Base-by-base conservation (phyloP, 2,888 invertebrate species). In the Lithophane socia region DNA sequence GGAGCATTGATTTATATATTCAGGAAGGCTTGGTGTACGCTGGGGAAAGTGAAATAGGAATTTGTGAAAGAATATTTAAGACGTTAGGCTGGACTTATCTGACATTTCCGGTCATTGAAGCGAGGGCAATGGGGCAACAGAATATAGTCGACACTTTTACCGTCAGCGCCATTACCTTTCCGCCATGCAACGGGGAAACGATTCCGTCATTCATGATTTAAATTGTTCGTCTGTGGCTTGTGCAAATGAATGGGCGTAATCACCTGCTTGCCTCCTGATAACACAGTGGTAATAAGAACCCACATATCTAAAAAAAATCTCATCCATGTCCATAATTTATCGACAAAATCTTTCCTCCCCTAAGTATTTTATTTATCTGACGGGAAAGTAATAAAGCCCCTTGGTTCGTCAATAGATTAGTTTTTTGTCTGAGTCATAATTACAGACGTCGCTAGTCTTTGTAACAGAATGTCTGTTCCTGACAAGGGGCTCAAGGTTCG, bases 61-160 rank as follows among this genome's bases (percentile, higher is more conserved):
- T 52, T 91, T 88, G 90, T 88, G 86, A 84, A 86, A 85, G 87
- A 91, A 92, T 92, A 92, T 93, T 91, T 87, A 89, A 90, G 90
- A 90, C 90, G 82, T 89, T 91, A 91, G 87, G 90, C 87, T 90
- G 91, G 93, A 93, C 92, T 95, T 95, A 95, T 95, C 95, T 88
- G 87, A 84, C 88, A 92, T 93, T 95, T 93, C 94, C 94, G 93
- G 93, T 93, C 94, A 94, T 94, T 94, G 93, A 90, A 91, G 92
- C 93, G 83, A 88, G 89, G 88, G 90, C 89, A 90, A 91, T 91
- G 90, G 87, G 87, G 86, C 86, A 91, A 90, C 90, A 90, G 88
- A 91, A 89, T 91, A 90, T 90, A 90, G 88, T 86, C 87, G 89
- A 88, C 91, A 91, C 88, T 92, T 92, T 92, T 82, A 86, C 87